These are phyloP conservation scores for Sciurus carolinensis DNA, from an alignment of 2,797 vertebrate species.

Conservation along the genomic window DNA sequence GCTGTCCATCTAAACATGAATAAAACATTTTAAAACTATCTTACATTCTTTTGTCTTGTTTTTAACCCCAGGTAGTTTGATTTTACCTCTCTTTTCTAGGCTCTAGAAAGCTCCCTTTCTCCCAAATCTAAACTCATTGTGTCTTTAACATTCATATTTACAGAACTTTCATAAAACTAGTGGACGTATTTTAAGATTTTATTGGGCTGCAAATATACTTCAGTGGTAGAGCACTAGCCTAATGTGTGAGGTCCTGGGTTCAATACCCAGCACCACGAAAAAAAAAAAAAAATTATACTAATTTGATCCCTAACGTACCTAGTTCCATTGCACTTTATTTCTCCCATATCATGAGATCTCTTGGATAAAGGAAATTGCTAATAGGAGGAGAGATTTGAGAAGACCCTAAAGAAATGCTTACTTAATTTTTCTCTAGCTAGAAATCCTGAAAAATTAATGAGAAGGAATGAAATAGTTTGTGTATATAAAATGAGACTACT, in stretches of 20 bases:
- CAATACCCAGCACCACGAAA: too few relatives aligned
- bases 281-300: background rate
- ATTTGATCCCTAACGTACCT: slow-evolving; percentile 28
- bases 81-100: background rate
- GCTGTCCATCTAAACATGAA: background rate
- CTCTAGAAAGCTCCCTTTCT: background rate
- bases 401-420: background rate
- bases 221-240: too few relatives aligned
- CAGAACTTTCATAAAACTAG: background rate
- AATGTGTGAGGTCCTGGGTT: too few relatives aligned
- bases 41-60: background rate
- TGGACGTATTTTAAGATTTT: slow-evolving; percentile 3
- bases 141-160: slow-evolving; percentile 20
- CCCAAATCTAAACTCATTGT: slow-evolving; percentile 10
- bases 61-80: background rate
- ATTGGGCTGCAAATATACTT: background rate
- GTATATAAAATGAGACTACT: background rate
- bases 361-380: slow-evolving; percentile 24
- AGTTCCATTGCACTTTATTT: slow-evolving; percentile 12
- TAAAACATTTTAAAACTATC: background rate
- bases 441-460: slow-evolving; percentile 44
- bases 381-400: slow-evolving; percentile 39
- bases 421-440: background rate
- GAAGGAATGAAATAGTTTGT: background rate
- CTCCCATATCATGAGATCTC: background rate